A percentile compares a stretch with the other conserved stretches of the same genome.
phyloP scores from a whole-genome alignment of 2,113 vertebrate genomes.

The Melospiza melodia region DNA sequence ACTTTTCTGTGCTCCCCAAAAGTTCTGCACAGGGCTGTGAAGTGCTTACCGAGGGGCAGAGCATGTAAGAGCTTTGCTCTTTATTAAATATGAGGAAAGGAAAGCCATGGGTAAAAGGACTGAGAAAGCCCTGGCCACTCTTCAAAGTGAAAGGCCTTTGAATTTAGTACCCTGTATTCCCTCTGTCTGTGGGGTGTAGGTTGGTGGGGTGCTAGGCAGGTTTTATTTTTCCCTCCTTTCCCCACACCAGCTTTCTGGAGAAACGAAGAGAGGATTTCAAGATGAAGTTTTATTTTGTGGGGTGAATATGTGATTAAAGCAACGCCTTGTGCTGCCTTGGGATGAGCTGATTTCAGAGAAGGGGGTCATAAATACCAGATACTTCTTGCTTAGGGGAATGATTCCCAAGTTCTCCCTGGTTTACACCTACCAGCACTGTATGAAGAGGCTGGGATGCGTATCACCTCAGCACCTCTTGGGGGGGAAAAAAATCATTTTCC shows the following conservation, averaged over 20 bases:
- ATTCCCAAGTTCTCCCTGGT: neutral
- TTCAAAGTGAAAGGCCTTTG: neutral
- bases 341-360: neutral
- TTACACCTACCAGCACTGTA: neutral
- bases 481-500: neutral
- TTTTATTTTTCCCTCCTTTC: neutral
- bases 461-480: neutral
- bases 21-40: neutral
- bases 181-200: neutral
- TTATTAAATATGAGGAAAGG: neutral
- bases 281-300: neutral
- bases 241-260: neutral
- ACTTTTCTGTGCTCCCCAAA: neutral
- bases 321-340: neutral
- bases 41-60: neutral
- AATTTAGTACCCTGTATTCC: neutral
- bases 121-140: neutral
- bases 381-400: neutral
- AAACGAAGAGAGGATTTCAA: neutral
- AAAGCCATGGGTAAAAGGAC: no score
- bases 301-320: neutral
- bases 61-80: neutral
- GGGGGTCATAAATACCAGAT: neutral
- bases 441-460: fast-evolving
- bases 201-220: neutral